Evolutionary conservation across 2,797 vertebrate genomes (phyloP), one percentile per base, ranked within the genome.

Genomic region (Aeoliscus strigatus): DNA sequence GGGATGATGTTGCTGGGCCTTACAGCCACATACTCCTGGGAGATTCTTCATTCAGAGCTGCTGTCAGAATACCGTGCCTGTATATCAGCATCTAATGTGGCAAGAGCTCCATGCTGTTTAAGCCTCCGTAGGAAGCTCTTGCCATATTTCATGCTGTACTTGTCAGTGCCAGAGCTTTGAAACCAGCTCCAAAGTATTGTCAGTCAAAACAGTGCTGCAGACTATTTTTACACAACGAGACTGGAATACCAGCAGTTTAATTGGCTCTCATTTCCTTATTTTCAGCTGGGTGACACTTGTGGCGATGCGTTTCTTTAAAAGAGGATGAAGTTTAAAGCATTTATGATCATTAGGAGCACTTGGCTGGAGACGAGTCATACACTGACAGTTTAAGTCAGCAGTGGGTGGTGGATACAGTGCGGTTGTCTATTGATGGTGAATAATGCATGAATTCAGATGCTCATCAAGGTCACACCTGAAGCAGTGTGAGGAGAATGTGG

Each of bases 361-460:
- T 33, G 40, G 66, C 28, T 57, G 67, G 56, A 72, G 69, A 79
- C 48, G 18, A 35, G 40, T 44, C 9, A 11, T 50, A 27, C 56
- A 30, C 11, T 75, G 72, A 71, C 75, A 70, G 79, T 64, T 68
- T 59, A 67, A 77, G 53, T 37, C 65, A 40, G 60, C 52, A 32
- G 58, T 31, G 40, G 70, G 60, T 42, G 44, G 35, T 80, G 54
- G n/a, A 75, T 72, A 77, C 65, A 82, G 54, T 17, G 42, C 61
- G 58, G 75, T 84, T 53, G 64, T 67, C 63, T 60, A 46, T 49
- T 66, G 63, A 25, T 26, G 26, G 52, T 87, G 64, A 82, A 87
- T 87, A 82, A 86, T 87, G 66, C 60, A 87, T 73, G 50, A 78
- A 60, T 64, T 80, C 48, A 47, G 64, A 75, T 56, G 50, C 64